Conservation (phyloP, 2,113 vertebrate genomes). For the Hippocampus comes region DNA sequence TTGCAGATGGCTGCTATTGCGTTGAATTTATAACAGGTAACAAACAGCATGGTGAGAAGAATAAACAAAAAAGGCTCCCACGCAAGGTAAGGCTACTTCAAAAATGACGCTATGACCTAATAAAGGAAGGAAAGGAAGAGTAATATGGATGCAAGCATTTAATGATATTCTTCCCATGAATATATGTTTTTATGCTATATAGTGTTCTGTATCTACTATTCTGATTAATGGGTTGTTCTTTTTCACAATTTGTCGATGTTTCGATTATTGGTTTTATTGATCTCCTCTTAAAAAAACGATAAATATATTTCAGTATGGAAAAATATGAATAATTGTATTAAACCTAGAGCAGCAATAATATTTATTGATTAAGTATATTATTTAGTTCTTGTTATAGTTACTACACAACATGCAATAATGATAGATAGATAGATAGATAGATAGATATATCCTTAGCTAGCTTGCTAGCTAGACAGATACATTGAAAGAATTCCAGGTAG, state of each 20-base stretch:
- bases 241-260: not conserved
- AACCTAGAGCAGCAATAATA: too few relatives aligned
- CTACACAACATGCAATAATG: too few relatives aligned
- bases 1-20: not conserved
- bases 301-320: too few relatives aligned
- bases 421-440: too few relatives aligned
- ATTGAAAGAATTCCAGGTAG: too few relatives aligned
- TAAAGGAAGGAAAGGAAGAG: not conserved
- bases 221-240: not conserved
- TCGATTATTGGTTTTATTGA: not conserved
- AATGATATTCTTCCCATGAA: not conserved
- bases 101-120: not conserved
- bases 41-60: not conserved
- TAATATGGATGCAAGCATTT: not conserved
- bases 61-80: constrained; percentile 18
- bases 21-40: not conserved
- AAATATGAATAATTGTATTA: too few relatives aligned
- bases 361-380: too few relatives aligned
- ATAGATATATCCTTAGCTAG: too few relatives aligned
- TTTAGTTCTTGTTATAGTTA: too few relatives aligned
- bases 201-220: not conserved
- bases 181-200: not conserved
- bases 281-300: not conserved
- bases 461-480: too few relatives aligned
- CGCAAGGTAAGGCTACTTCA: constrained; percentile 33